Evolutionary conservation across 2,888 invertebrate genomes (phyloP), one percentile per base, ranked within the genome.

Genomic region (Eristalinus sepulchralis): DNA sequence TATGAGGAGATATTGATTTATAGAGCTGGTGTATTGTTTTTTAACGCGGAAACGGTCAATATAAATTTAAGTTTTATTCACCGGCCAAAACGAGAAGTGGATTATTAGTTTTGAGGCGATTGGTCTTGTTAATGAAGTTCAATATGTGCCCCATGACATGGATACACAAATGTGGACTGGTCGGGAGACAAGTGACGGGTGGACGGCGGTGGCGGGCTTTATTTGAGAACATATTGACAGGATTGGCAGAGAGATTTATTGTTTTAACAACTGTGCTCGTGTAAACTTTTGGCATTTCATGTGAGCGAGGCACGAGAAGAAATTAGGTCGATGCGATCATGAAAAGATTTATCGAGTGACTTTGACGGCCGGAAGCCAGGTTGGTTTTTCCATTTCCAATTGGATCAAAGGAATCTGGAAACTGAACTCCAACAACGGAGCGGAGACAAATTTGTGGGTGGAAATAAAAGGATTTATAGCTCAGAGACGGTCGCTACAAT

Each of bases 1-100:
- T 77, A 53, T 68, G 34, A 66, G 67, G 67, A 53, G 67, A 55
- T 68, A 77, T 53, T 77, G 77, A 77, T 77, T 77, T 77, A 68
- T 77, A 13, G 68, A 68, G 47, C 53, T 68, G 11, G 17, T 31
- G 20, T 27, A 67, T 77, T 27, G 53, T 62, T 68, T 36, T 60
- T 60, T 60, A 71, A 75, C 55, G 57, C 27, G 39, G 34, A 66
- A 59, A 75, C 24, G 59, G 39, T 71, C 59, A 60, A 60, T 63
- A 53, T 73, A 73, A 64, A 75, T 76, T 67, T 47, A 47, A 47
- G 47, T 47, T 67, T 60, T 57, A 76, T 68, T 67, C 33, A 59
- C 33, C 60, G 17, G 8, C 4, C 57, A n/a, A 13, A 59, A 47
- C n/a, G 20, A 34, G 57, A 39, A 55, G 55, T 36, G 24, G 22